These are phyloP conservation scores for Plagodis pulveraria DNA, from an alignment of 2,888 invertebrate species.

Conservation along the genomic window DNA sequence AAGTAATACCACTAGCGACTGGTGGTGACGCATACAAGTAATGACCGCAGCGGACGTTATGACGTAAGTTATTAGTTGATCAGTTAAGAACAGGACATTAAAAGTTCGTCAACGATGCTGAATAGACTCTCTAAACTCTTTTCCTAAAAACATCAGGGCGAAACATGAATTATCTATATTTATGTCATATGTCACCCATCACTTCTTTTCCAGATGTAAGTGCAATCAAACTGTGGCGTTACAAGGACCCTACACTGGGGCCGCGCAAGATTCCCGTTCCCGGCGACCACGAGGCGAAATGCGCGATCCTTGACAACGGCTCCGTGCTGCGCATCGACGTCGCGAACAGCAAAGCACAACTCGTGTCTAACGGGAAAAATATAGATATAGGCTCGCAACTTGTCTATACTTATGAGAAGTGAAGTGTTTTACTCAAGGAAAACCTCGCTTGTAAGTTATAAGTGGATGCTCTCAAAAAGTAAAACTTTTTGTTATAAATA, in stretches of 20 bases:
- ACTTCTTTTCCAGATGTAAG: conserved; percentile 81
- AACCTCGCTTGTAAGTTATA: too few relatives aligned
- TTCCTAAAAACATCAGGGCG: neutral
- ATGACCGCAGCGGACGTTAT: too few relatives aligned
- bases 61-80: too few relatives aligned
- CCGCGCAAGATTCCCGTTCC: conserved; percentile 90
- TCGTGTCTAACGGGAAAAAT: conserved; percentile 72
- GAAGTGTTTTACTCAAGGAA: conserved; percentile 23
- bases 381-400: conserved; percentile 81
- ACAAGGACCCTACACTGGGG: conserved; percentile 90
- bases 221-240: conserved; percentile 89
- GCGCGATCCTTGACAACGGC: conserved; percentile 77
- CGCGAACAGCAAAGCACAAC: conserved; percentile 65
- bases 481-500: conserved; percentile 34
- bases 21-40: too few relatives aligned
- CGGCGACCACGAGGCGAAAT: conserved; percentile 87
- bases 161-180: neutral
- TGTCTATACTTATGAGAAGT: conserved; percentile 79
- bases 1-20: too few relatives aligned
- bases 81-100: too few relatives aligned
- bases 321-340: conserved; percentile 82
- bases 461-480: conserved; percentile 6
- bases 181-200: too few relatives aligned
- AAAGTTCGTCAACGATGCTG: too few relatives aligned
- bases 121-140: too few relatives aligned